Evolutionary conservation across 1,140 invertebrate species (phyloP).

Genomic region (Saccostrea echinata): DNA sequence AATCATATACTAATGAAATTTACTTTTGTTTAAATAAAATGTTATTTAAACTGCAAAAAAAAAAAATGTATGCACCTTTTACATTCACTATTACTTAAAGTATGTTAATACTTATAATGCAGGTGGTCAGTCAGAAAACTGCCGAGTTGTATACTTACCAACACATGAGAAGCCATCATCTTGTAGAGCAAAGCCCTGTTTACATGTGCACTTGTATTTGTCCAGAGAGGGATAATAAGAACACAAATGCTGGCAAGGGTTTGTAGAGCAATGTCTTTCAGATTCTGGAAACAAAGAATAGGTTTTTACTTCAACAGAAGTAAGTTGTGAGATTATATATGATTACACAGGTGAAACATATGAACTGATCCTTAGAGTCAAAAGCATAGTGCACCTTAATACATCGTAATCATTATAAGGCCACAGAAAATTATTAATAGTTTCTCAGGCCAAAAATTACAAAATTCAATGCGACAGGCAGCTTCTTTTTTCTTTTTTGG

Average conservation of each 20-base stretch:
- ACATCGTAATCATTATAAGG: too few relatives aligned
- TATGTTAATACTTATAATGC: not conserved
- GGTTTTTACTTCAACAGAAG: too few relatives aligned
- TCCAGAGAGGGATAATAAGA: not conserved
- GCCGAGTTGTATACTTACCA: conserved; percentile 37
- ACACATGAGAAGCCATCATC: conserved; percentile 61
- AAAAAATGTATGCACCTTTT: not conserved
- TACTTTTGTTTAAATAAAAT: not conserved
- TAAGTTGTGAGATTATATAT: too few relatives aligned
- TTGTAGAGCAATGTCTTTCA: not conserved
- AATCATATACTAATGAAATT: too few relatives aligned
- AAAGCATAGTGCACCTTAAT: too few relatives aligned
- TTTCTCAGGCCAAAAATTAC: too few relatives aligned
- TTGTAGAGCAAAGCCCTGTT: conserved; percentile 60
- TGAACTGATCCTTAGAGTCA: too few relatives aligned
- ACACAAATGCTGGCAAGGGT: conserved; percentile 64
- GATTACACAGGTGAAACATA: too few relatives aligned
- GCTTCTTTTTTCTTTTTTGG: too few relatives aligned
- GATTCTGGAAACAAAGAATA: conserved; percentile 20
- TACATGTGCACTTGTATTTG: conserved; percentile 65
- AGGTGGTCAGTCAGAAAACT: not conserved
- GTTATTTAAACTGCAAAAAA: not conserved
- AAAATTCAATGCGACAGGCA: too few relatives aligned
- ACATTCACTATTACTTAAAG: not conserved
- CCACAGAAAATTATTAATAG: too few relatives aligned